Conservation (phyloP, 2,797 vertebrate genomes). For the Gymnothorax reevesii region DNA sequence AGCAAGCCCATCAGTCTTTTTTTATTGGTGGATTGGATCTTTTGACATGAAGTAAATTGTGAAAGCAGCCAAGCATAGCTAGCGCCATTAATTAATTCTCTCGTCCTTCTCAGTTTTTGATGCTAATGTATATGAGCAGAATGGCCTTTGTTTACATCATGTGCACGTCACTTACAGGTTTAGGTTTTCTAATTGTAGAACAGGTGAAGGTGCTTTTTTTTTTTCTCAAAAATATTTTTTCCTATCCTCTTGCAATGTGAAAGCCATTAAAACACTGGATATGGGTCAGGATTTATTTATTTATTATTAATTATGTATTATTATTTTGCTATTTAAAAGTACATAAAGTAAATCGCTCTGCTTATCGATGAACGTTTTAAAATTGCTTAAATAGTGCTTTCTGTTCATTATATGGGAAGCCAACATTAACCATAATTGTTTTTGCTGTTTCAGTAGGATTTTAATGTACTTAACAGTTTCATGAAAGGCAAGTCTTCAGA, state of each 20-base stretch:
- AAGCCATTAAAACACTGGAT: not conserved
- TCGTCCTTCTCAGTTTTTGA: not conserved
- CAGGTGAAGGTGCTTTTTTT: not conserved
- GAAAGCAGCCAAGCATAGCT: not conserved
- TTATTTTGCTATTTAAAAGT: not conserved
- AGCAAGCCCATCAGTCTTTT: slow-evolving; percentile 12
- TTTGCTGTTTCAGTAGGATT: too few species aligned
- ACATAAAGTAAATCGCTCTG: not conserved
- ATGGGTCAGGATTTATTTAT: not conserved
- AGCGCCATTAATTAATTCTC: not conserved
- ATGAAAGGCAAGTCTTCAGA: not conserved
- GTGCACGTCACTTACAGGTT: not conserved
- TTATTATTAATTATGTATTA: not conserved
- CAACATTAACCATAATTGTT: too few species aligned
- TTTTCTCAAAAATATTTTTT: not conserved
- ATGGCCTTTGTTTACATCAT: not conserved
- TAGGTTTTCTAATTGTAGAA: not conserved
- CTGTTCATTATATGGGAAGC: not conserved
- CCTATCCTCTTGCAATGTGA: not conserved
- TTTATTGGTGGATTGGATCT: slow-evolving; percentile 5
- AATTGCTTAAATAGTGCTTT: not conserved
- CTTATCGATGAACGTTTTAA: not conserved
- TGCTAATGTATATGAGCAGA: not conserved
- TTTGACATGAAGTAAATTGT: not conserved
- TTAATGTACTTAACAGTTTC: too few species aligned